Evolutionary conservation across 2,888 invertebrate species (phyloP).

Genomic region (Drosophila ustulata): DNA sequence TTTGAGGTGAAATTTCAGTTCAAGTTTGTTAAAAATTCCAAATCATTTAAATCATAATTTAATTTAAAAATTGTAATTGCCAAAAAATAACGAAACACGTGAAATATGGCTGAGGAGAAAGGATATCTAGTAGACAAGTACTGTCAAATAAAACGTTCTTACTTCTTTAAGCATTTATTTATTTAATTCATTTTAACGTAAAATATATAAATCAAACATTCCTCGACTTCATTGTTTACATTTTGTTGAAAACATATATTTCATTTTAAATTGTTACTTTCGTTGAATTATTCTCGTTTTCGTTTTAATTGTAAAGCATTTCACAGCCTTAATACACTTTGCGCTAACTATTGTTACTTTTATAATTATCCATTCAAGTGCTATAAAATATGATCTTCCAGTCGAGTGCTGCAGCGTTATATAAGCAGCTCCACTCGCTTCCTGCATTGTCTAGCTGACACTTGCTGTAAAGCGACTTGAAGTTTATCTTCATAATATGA

Average conservation of each 20-base stretch:
- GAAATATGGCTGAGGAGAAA: too few relatives aligned
- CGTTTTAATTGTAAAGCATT: background rate
- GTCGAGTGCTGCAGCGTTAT: slow-evolving; percentile 9
- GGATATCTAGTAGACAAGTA: too few relatives aligned
- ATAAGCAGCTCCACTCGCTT: slow-evolving; percentile 27
- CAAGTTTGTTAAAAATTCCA: too few relatives aligned
- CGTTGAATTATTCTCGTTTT: background rate
- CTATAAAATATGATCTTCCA: slow-evolving; percentile 9
- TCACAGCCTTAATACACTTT: background rate
- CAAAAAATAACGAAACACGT: too few relatives aligned
- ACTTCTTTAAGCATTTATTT: too few relatives aligned
- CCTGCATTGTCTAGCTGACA: slow-evolving; percentile 52
- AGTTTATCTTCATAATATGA: slow-evolving; percentile 47
- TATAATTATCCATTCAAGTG: slow-evolving; percentile 6
- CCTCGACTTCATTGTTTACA: background rate
- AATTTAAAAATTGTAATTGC: too few relatives aligned
- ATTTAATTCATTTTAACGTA: too few relatives aligned
- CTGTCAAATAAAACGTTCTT: too few relatives aligned
- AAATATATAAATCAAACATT: background rate
- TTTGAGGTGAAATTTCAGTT: too few relatives aligned
- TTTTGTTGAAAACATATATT: background rate
- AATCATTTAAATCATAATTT: too few relatives aligned
- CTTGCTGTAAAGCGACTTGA: slow-evolving; percentile 36
- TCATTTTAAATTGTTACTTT: background rate
- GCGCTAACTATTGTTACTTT: background rate